Percentiles rank a stretch among this genome's conserved stretches.
These are phyloP conservation scores for Cyanoramphus novaezelandiae DNA, from an alignment of 2,113 vertebrate species.

Conservation along the genomic window DNA sequence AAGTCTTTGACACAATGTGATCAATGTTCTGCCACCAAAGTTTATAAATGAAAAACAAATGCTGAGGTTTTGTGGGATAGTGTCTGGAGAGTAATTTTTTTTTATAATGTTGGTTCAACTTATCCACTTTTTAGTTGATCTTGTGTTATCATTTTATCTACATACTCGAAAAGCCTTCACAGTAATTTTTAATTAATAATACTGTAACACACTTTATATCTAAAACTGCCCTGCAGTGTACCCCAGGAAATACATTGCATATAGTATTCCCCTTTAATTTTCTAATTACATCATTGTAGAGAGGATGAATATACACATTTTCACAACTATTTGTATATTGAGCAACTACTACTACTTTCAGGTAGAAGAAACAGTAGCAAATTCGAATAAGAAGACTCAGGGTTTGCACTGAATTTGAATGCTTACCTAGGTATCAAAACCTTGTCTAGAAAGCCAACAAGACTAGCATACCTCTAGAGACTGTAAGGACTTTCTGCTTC, in stretches of 20 bases:
- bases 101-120: background rate
- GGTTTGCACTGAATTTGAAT: background rate
- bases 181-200: background rate
- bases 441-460: background rate
- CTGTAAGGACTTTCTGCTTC: background rate
- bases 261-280: background rate
- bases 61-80: background rate
- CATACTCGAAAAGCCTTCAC: background rate
- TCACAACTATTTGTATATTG: background rate
- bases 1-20: background rate
- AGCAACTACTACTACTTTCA: background rate
- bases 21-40: background rate
- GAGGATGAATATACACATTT: accelerated
- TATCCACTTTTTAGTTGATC: background rate
- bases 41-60: constrained; percentile 16
- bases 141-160: background rate
- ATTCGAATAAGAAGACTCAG: background rate
- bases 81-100: background rate
- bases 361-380: background rate
- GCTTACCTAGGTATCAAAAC: background rate
- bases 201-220: background rate
- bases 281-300: background rate
- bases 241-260: background rate
- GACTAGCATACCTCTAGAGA: background rate
- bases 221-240: background rate